A percentile compares a stretch with the other conserved stretches of the same genome.
phyloP scores from a whole-genome alignment of 2,888 invertebrate species.

The Alloscopus bannaensis region DNA sequence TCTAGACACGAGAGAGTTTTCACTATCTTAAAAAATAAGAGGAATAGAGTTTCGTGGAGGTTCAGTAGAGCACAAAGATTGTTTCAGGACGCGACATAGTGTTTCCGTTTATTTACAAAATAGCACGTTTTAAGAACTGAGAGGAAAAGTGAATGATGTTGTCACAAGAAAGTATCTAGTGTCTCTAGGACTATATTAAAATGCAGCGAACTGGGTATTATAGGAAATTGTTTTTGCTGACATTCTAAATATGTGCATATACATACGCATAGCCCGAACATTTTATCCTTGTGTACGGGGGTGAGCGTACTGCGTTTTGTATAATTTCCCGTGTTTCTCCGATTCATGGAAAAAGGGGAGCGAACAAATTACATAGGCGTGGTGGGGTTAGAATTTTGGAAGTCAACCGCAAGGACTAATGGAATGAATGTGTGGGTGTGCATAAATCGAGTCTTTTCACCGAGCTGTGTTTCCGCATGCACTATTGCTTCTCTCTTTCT shows the following conservation, averaged over 20 bases:
- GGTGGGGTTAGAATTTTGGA: not conserved
- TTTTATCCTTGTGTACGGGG: not conserved
- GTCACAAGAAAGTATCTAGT: slow-evolving; percentile 18
- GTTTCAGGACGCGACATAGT: not conserved
- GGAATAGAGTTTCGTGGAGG: not conserved
- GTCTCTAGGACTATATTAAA: not conserved
- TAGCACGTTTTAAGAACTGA: not conserved
- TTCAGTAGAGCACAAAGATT: not conserved
- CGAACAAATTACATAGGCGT: too few relatives aligned
- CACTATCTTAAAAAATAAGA: not conserved
- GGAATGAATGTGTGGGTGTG: slow-evolving; percentile 10
- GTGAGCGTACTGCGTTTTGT: slow-evolving; percentile 23
- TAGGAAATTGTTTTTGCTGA: not conserved
- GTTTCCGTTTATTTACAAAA: not conserved
- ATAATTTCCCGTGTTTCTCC: too few relatives aligned
- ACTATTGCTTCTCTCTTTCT: not conserved
- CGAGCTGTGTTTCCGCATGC: not conserved
- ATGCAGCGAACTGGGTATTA: not conserved
- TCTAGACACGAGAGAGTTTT: slow-evolving; percentile 17
- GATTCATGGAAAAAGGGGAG: slow-evolving; percentile 3
- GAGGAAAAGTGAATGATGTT: slow-evolving; percentile 25
- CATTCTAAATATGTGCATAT: not conserved
- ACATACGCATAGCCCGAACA: not conserved
- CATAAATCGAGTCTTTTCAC: slow-evolving; percentile 12
- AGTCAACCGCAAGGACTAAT: not conserved